phyloP scores from a whole-genome alignment of 2,113 vertebrate species.

The Rhinopomastus cyanomelas region DNA sequence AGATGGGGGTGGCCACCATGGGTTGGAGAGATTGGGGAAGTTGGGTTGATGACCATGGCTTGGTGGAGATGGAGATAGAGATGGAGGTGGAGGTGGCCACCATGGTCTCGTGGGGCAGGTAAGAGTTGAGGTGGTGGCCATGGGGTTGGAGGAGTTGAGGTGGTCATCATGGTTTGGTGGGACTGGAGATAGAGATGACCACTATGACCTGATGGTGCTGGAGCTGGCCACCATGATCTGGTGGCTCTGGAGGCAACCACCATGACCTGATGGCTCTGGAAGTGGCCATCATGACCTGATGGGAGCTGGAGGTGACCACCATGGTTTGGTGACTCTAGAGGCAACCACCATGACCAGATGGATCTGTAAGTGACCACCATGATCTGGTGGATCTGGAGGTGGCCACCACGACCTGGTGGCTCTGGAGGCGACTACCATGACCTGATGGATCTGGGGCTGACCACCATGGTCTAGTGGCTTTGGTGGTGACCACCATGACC shows the following conservation, averaged over 20 bases:
- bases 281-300: not conserved
- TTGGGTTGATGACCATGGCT: too few species aligned
- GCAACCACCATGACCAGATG: too few species aligned
- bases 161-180: fast-evolving
- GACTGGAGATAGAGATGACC: not conserved
- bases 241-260: not conserved
- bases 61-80: too few species aligned
- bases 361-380: not conserved
- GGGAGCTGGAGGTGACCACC: not conserved
- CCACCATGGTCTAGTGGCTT: not conserved
- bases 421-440: not conserved
- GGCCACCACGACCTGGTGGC: too few species aligned
- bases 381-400: too few species aligned
- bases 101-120: not conserved
- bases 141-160: not conserved
- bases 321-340: too few species aligned
- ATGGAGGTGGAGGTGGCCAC: too few species aligned
- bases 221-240: too few species aligned
- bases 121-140: too few species aligned
- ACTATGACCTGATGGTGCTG: too few species aligned
- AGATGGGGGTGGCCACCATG: too few species aligned
- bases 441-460: not conserved
- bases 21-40: not conserved
- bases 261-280: not conserved
- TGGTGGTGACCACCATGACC: not conserved